These are phyloP conservation scores for Brachyalestes nurse DNA, from an alignment of 2,797 vertebrate species.

Conservation along the genomic window DNA sequence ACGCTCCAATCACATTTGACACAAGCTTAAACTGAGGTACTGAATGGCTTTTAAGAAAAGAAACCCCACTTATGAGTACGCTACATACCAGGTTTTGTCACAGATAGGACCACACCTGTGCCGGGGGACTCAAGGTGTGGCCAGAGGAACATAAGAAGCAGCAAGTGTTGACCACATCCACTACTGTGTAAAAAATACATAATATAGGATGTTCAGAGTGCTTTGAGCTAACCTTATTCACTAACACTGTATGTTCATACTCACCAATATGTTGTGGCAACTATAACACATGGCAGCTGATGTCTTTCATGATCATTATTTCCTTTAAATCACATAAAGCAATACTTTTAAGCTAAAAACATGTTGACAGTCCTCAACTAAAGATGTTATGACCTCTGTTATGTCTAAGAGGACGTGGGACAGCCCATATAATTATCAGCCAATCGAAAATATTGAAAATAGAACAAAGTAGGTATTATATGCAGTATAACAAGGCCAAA, in stretches of 20 bases:
- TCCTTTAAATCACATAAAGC: background rate
- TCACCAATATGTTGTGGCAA: background rate
- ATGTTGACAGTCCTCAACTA: background rate
- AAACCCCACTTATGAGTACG: slow-evolving; percentile 1
- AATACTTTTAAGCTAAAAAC: too few relatives aligned
- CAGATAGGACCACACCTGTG: slow-evolving; percentile 56
- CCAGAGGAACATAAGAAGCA: slow-evolving; percentile 33
- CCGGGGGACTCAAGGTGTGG: slow-evolving; percentile 52
- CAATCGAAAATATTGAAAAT: background rate
- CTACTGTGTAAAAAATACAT: slow-evolving; percentile 7
- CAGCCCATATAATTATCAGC: background rate
- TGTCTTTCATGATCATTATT: background rate
- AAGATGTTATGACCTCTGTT: background rate
- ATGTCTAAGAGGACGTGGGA: too few relatives aligned
- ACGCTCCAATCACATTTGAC: slow-evolving; percentile 43
- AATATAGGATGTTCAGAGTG: background rate
- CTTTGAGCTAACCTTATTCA: background rate
- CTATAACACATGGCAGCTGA: background rate
- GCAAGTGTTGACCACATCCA: slow-evolving; percentile 4
- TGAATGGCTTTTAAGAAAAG: slow-evolving; percentile 31
- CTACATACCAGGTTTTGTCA: slow-evolving; percentile 42
- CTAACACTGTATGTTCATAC: background rate
- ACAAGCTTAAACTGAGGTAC: slow-evolving; percentile 27
- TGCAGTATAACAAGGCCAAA: slow-evolving; percentile 29
- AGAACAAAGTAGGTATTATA: slow-evolving; percentile 23